Conservation (phyloP, 2,797 vertebrate species). For the Syngnathus rostellatus region DNA sequence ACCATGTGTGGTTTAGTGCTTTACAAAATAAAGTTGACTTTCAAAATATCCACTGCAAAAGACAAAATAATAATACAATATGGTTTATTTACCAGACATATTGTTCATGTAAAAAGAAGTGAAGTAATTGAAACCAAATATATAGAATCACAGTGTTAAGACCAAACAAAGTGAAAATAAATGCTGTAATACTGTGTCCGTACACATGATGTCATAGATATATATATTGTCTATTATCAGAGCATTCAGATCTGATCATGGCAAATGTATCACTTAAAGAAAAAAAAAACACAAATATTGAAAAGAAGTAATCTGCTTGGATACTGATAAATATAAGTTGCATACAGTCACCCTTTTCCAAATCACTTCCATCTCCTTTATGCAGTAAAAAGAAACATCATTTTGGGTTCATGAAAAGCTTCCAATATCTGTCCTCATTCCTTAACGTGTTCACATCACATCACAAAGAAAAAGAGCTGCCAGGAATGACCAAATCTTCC, state of each 20-base stretch:
- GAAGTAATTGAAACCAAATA: conserved; percentile 62
- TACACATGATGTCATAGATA: conserved; percentile 56
- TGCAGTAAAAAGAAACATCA: conserved; percentile 7
- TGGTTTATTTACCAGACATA: conserved; percentile 75
- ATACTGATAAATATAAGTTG: background rate
- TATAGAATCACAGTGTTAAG: conserved; percentile 74
- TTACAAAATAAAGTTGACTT: background rate
- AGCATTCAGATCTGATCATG: conserved; percentile 52
- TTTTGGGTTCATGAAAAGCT: conserved; percentile 2
- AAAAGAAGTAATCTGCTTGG: background rate
- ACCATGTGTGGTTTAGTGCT: too few relatives aligned
- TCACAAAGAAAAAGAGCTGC: conserved; percentile 13
- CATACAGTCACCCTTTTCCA: conserved; percentile 1
- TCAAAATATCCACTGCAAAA: background rate
- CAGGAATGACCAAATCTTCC: background rate
- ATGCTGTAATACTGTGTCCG: conserved; percentile 53
- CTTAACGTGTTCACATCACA: background rate
- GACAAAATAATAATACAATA: conserved; percentile 48
- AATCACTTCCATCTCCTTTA: background rate
- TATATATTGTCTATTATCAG: conserved; percentile 32
- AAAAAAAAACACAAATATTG: conserved; percentile 9
- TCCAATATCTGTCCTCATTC: conserved; percentile 9
- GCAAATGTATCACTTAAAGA: conserved; percentile 38
- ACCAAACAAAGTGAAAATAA: conserved; percentile 72
- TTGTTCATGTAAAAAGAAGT: conserved; percentile 75